phyloP scores from a whole-genome alignment of 2,888 invertebrate species.

The Mesorhabditis spiculigera region DNA sequence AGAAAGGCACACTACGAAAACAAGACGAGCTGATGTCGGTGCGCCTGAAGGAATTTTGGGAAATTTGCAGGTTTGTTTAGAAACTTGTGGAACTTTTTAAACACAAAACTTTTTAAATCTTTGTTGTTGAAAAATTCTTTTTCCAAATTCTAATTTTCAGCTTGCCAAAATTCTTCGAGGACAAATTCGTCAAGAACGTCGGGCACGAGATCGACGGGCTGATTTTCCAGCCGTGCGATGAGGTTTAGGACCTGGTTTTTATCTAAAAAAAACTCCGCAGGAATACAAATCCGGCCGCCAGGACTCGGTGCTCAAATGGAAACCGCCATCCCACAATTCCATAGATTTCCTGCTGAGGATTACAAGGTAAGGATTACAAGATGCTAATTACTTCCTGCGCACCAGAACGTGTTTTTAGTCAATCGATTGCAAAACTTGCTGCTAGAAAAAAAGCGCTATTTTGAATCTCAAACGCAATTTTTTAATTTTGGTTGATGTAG shows the following conservation, averaged over 20 bases:
- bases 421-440: not conserved
- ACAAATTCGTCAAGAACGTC: slow-evolving; percentile 79
- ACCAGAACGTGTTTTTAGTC: not conserved
- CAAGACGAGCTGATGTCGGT: slow-evolving; percentile 62
- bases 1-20: slow-evolving; percentile 19
- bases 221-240: slow-evolving; percentile 80
- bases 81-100: not conserved
- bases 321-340: slow-evolving; percentile 86
- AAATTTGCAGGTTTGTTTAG: not conserved
- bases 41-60: slow-evolving; percentile 71
- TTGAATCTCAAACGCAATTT: not conserved
- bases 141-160: not conserved
- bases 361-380: slow-evolving; percentile 61
- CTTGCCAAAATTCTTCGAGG: slow-evolving; percentile 59
- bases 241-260: not conserved
- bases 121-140: no score
- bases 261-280: slow-evolving; percentile 64
- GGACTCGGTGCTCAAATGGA: slow-evolving; percentile 89
- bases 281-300: slow-evolving; percentile 81
- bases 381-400: not conserved
- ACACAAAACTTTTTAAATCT: no score
- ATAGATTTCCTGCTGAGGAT: slow-evolving; percentile 90
- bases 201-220: slow-evolving; percentile 94
- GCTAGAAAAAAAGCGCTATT: not conserved
- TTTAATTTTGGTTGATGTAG: slow-evolving; percentile 10